A percentile compares a stretch with the other conserved stretches of the same genome.
phyloP scores from a whole-genome alignment of 2,888 invertebrate species.

The Patella caerulea region DNA sequence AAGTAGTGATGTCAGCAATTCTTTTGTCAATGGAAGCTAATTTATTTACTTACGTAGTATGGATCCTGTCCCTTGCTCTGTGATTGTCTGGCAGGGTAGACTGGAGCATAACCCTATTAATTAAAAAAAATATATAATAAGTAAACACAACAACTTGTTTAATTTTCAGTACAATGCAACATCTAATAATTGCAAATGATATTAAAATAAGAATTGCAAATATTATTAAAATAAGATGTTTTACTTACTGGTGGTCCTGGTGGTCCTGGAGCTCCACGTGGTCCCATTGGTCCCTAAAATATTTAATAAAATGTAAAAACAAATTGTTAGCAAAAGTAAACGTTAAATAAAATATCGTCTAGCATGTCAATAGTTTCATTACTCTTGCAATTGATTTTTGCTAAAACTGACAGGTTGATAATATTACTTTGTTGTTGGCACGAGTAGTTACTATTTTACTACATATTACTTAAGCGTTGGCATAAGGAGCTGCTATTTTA shows the following conservation, averaged over 20 bases:
- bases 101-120: conserved; percentile 53
- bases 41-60: conserved; percentile 31
- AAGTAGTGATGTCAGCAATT: too few species aligned
- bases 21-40: too few species aligned
- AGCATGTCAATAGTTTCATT: too few species aligned
- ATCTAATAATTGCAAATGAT: background rate
- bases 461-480: too few species aligned
- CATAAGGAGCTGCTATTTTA: too few species aligned
- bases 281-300: conserved; percentile 80
- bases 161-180: background rate
- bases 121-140: background rate
- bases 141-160: background rate
- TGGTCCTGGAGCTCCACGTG: conserved; percentile 81
- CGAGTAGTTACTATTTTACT: too few species aligned
- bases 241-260: conserved; percentile 81
- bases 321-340: too few species aligned
- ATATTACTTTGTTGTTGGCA: too few species aligned
- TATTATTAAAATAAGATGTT: background rate
- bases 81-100: conserved; percentile 29
- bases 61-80: conserved; percentile 45
- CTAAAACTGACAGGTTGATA: too few species aligned
- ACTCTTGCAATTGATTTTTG: too few species aligned
- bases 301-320: too few species aligned
- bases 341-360: too few species aligned
- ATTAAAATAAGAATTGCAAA: background rate